Evolutionary conservation across 1,140 invertebrate species (phyloP).

Genomic region (Habropoda laboriosa): DNA sequence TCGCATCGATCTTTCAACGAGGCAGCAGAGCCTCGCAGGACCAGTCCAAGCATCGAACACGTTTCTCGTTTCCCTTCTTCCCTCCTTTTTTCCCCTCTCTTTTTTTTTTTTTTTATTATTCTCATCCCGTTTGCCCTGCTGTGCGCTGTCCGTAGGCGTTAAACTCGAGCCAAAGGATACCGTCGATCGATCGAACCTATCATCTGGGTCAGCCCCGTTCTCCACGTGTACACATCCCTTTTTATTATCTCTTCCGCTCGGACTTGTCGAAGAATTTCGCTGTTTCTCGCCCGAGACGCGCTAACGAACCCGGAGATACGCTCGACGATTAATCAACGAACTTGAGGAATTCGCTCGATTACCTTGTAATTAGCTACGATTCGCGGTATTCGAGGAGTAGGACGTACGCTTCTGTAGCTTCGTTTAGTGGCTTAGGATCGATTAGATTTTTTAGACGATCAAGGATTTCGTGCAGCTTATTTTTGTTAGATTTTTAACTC

Average conservation of each 20-base stretch:
- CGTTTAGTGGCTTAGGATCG: neutral
- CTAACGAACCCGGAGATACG: conserved; percentile 41
- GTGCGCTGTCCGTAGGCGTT: conserved; percentile 11
- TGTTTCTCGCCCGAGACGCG: neutral
- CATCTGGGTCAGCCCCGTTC: conserved; percentile 39
- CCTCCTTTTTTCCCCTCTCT: too few relatives aligned
- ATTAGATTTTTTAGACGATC: neutral
- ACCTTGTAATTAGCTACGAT: conserved; percentile 25
- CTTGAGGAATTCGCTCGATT: conserved; percentile 18
- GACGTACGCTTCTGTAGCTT: neutral
- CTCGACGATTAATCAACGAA: conserved; percentile 29
- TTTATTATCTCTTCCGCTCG: conserved; percentile 33
- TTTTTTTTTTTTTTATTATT: neutral
- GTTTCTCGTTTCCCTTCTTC: conserved; percentile 5
- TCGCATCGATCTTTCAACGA: conserved; percentile 26
- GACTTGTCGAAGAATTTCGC: neutral
- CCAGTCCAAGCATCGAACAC: neutral
- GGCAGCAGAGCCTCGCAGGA: neutral
- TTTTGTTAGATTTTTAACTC: too few relatives aligned
- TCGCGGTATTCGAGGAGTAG: neutral
- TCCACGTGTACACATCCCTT: conserved; percentile 16
- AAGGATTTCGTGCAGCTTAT: neutral
- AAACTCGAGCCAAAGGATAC: conserved; percentile 43
- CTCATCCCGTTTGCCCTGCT: neutral
- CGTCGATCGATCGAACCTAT: conserved; percentile 47